These are phyloP conservation scores for Melanostigma gelatinosum DNA, from an alignment of 2,113 vertebrate species.

Conservation along the genomic window DNA sequence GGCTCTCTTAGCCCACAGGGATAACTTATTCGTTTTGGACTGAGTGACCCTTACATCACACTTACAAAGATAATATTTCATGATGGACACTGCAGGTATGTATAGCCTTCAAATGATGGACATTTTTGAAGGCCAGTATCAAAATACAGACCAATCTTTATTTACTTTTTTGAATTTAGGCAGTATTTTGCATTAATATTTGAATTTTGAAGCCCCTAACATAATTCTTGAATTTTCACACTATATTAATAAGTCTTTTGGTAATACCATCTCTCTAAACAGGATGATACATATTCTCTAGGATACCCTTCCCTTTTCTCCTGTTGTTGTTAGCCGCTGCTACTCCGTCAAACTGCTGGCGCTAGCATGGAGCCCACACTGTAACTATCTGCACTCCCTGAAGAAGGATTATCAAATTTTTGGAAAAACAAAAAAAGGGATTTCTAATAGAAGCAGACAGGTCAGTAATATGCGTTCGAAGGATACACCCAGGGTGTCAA, in stretches of 20 bases:
- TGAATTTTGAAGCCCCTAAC: neutral
- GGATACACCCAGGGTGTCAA: neutral
- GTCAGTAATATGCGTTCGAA: neutral
- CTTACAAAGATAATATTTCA: constrained; percentile 7
- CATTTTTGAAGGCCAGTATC: neutral
- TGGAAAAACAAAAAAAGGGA: neutral
- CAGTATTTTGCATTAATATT: neutral
- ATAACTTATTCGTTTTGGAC: constrained; percentile 48
- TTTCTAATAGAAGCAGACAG: neutral
- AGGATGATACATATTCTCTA: neutral
- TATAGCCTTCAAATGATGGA: neutral
- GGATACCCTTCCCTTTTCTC: neutral
- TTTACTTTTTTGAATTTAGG: neutral
- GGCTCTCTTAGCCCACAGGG: constrained; percentile 31
- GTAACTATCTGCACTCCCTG: neutral
- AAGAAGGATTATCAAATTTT: neutral
- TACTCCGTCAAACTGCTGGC: neutral
- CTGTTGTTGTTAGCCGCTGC: neutral
- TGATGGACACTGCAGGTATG: constrained; percentile 8
- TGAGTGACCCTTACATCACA: constrained; percentile 36
- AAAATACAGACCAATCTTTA: neutral
- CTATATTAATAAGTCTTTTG: neutral
- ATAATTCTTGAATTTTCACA: neutral
- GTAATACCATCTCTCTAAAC: neutral
- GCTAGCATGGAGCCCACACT: neutral